Evolutionary conservation across 2,797 vertebrate genomes (phyloP).

Genomic region (Fundulus diaphanus): DNA sequence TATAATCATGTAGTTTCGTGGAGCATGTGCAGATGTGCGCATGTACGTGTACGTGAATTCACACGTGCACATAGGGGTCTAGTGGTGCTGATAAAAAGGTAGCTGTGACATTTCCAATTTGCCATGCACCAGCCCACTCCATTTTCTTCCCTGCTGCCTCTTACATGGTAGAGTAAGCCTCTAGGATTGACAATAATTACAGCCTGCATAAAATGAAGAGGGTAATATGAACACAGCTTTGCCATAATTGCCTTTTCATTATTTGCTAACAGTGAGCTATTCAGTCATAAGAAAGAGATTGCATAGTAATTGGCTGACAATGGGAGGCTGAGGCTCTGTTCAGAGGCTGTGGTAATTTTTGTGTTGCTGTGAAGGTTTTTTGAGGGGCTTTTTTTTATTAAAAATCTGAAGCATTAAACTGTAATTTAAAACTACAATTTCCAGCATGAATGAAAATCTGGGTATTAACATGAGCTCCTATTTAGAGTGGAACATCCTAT

Average conservation of each 20-base stretch:
- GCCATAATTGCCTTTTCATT: slow-evolving; percentile 99
- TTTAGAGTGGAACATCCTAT: slow-evolving; percentile 92
- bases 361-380: slow-evolving; percentile 86
- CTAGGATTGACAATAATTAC: slow-evolving; percentile 99
- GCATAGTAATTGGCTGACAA: slow-evolving; percentile 99
- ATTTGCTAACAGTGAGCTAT: slow-evolving; percentile 99
- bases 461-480: slow-evolving; percentile 88
- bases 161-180: slow-evolving; percentile 98
- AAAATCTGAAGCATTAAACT: slow-evolving; percentile 98
- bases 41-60: slow-evolving; percentile 53
- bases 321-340: slow-evolving; percentile 93
- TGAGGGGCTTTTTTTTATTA: slow-evolving; percentile 86
- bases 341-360: slow-evolving; percentile 92
- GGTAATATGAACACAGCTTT: slow-evolving; percentile 97
- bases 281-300: slow-evolving; percentile 98
- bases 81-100: slow-evolving; percentile 92
- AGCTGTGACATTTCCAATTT: slow-evolving; percentile 99
- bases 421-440: slow-evolving; percentile 95
- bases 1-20: slow-evolving; percentile 52
- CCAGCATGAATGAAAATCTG: slow-evolving; percentile 89
- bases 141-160: slow-evolving; percentile 96
- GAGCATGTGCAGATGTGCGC: slow-evolving; percentile 39
- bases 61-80: slow-evolving; percentile 83
- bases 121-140: slow-evolving; percentile 97
- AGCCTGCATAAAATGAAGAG: slow-evolving; percentile 96